phyloP scores from a whole-genome alignment of 2,888 invertebrate species.

The Caenorhabditis afra region DNA sequence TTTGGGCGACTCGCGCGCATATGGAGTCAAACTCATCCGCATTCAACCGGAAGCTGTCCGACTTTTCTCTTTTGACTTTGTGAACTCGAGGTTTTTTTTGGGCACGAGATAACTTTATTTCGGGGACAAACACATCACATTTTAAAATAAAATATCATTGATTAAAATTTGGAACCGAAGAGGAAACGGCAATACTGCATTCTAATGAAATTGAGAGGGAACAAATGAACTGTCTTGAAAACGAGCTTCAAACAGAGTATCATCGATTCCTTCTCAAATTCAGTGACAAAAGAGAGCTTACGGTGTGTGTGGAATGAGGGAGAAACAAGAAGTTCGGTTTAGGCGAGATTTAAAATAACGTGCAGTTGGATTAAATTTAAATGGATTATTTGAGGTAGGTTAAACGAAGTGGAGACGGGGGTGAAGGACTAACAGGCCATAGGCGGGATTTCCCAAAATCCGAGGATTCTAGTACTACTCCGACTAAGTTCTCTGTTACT shows the following conservation, averaged over 20 bases:
- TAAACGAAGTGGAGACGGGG: neutral
- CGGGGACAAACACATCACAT: constrained; percentile 24
- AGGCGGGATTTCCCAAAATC: neutral
- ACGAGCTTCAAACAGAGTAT: too few relatives aligned
- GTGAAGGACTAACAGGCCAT: constrained; percentile 22
- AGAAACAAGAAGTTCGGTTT: too few relatives aligned
- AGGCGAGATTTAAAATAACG: too few relatives aligned
- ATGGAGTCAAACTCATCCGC: neutral
- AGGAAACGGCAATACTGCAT: neutral
- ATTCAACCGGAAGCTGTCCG: constrained; percentile 12
- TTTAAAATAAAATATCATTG: neutral
- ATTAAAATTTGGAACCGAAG: neutral
- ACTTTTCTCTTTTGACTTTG: neutral
- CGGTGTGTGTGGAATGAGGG: too few relatives aligned
- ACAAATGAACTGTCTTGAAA: too few relatives aligned
- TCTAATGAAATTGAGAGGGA: neutral
- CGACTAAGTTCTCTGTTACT: constrained; percentile 1
- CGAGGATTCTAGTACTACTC: neutral
- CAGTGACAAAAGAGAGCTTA: too few relatives aligned
- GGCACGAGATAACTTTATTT: constrained; percentile 43
- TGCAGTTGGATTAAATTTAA: too few relatives aligned
- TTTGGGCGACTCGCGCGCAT: neutral
- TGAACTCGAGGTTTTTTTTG: neutral
- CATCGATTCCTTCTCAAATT: too few relatives aligned
- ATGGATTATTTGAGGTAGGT: neutral